Base-by-base conservation (phyloP, 2,888 invertebrate genomes). In the Scaeva pyrastri region DNA sequence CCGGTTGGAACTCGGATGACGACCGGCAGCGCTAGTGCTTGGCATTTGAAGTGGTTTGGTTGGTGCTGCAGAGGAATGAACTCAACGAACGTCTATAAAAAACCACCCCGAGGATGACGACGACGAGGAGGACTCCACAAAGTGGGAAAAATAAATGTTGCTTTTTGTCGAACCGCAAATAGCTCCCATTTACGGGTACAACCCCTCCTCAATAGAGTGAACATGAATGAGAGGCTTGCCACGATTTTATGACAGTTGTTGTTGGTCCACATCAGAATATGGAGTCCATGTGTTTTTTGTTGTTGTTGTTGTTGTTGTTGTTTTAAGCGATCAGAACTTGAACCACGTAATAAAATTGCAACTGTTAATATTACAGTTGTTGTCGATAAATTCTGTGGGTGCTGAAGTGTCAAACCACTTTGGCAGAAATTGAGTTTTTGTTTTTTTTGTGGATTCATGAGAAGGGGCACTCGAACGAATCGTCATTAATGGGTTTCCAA, bases 321-420 rank as follows among this genome's bases (percentile, higher is more conserved):
- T n/a, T n/a, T n/a, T n/a, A n/a, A n/a, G n/a, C 2, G 7, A 26
- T 31, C 16, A 5, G 16, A 31, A 23, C 3, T 10, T 26, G 16
- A 31, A 31, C n/a, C n/a, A 45, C 26, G 26, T 4, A 41, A 12
- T 11, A 58, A 64, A 45, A 45, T 31, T 12, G 36, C 39, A 36
- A 58, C 58, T 26, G 16, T 16, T 60, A 4, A 21, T 41, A 41
- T 48, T 31, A 16, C 2, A 19, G 5, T 31, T 55, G 26, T 16
- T 45, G 26, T 26, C 31, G 48, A 66, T 66, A 36, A 55, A 76
- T 19, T 62, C 11, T 45, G 66, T 39, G 66, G 31, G 41, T 43
- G 74, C 48, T 66, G 66, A 50, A 58, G 80, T 80, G 80, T 70
- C 80, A 70, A 80, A 70, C 74, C 74, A 50, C 70, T 70, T n/a